Conservation (phyloP, 2,888 invertebrate genomes). For the Megaustenia siamemsis region DNA sequence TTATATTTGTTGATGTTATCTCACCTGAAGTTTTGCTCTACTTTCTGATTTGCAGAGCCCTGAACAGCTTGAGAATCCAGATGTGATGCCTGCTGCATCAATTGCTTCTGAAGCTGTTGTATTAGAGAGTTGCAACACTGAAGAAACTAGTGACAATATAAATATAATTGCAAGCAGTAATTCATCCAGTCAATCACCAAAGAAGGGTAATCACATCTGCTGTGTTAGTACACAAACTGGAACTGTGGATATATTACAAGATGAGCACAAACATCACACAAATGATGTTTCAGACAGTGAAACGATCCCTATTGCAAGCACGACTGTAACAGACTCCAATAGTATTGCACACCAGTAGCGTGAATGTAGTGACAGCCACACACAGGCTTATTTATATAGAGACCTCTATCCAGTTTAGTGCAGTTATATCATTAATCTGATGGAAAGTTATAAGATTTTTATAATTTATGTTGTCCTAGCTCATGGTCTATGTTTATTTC, state of each 20-base stretch:
- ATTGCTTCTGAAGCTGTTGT: no score
- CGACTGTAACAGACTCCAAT: no score
- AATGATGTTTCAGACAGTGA: not conserved
- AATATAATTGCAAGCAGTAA: not conserved
- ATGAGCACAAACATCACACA: not conserved
- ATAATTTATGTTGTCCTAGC: no score
- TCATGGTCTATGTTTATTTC: no score
- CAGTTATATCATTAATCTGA: no score
- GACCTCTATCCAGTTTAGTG: no score
- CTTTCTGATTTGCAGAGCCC: conserved; percentile 6
- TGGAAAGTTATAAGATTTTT: no score
- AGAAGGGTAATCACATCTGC: not conserved
- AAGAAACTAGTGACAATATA: not conserved
- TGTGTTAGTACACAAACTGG: not conserved
- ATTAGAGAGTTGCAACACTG: not conserved
- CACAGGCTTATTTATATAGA: no score
- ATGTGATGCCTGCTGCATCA: not conserved
- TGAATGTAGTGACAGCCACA: no score
- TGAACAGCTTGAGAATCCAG: conserved; percentile 15
- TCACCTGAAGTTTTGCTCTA: no score
- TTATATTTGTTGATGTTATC: no score
- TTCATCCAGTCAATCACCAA: not conserved
- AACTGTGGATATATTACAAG: not conserved
- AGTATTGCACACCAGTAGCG: no score
- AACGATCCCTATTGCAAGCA: not conserved